A percentile compares a stretch with the other conserved stretches of the same genome.
Conservation (phyloP, 2,888 invertebrate genomes). For the Hirtodrosophila histrioides region DNA sequence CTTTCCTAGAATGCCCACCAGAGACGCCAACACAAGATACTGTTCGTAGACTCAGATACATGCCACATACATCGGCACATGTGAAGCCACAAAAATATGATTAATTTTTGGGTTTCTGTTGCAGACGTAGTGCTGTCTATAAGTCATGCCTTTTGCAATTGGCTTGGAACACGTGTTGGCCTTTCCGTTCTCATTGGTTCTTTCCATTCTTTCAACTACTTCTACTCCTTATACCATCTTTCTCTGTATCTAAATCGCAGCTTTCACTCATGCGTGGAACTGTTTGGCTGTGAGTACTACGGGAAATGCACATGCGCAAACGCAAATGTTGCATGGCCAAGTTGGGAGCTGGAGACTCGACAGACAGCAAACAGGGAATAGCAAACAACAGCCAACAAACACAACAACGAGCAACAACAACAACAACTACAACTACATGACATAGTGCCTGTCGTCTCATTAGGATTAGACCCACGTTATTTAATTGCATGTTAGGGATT, state of each 20-base stretch:
- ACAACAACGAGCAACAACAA: conserved; percentile 24
- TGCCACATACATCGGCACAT: not conserved
- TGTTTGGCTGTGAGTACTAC: conserved; percentile 21
- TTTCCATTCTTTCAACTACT: not conserved
- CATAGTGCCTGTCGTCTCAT: conserved; percentile 80
- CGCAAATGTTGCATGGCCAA: conserved; percentile 75
- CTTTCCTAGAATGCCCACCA: conserved; percentile 60
- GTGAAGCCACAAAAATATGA: conserved; percentile 64
- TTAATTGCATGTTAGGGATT: conserved; percentile 80
- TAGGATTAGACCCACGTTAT: conserved; percentile 81
- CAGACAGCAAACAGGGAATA: conserved; percentile 42
- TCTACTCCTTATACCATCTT: not conserved
- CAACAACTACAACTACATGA: conserved; percentile 61
- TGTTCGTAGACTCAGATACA: not conserved
- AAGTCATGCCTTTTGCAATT: conserved; percentile 69
- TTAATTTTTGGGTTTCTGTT: conserved; percentile 65
- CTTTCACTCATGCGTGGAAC: conserved; percentile 76
- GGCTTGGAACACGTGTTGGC: conserved; percentile 73
- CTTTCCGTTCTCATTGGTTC: conserved; percentile 4
- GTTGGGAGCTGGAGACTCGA: conserved; percentile 46
- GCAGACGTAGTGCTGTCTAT: conserved; percentile 45
- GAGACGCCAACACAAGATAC: conserved; percentile 38
- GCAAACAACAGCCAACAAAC: conserved; percentile 31
- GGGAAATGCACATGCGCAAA: conserved; percentile 73
- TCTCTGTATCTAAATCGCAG: conserved; percentile 64